Conservation (phyloP, 2,113 vertebrate species). For the Apeltes quadracus region DNA sequence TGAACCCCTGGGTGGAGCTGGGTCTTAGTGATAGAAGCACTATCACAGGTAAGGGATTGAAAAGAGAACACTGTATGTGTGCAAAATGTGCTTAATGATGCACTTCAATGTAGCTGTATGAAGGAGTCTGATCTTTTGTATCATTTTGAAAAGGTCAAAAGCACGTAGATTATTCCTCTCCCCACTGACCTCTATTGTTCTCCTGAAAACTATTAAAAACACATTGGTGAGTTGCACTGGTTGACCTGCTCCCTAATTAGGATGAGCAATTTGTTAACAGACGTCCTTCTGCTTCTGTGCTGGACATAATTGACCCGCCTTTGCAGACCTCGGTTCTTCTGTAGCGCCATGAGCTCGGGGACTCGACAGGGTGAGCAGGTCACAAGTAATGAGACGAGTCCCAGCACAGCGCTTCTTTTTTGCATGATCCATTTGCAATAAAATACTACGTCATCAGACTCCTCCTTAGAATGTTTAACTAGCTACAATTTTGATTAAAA, state of each 20-base stretch:
- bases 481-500: not conserved
- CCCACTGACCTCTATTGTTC: not conserved
- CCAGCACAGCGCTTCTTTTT: not conserved
- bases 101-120: not conserved
- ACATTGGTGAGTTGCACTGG: not conserved
- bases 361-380: not conserved
- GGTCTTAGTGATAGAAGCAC: slow-evolving; percentile 82
- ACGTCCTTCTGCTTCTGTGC: not conserved
- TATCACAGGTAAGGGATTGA: slow-evolving; percentile 80
- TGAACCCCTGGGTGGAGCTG: slow-evolving; percentile 81
- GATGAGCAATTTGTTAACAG: no score
- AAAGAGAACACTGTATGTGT: not conserved
- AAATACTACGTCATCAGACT: not conserved
- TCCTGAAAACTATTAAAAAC: not conserved
- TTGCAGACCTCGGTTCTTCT: not conserved
- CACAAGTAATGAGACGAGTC: not conserved
- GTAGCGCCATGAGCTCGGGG: not conserved
- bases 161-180: not conserved
- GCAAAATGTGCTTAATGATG: not conserved
- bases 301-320: not conserved
- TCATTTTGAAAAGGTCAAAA: not conserved
- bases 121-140: not conserved
- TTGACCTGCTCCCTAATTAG: not conserved
- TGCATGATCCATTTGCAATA: not conserved
- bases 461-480: not conserved